Evolutionary conservation across 2,797 vertebrate species (phyloP).

Genomic region (Onychomys arenicola): DNA sequence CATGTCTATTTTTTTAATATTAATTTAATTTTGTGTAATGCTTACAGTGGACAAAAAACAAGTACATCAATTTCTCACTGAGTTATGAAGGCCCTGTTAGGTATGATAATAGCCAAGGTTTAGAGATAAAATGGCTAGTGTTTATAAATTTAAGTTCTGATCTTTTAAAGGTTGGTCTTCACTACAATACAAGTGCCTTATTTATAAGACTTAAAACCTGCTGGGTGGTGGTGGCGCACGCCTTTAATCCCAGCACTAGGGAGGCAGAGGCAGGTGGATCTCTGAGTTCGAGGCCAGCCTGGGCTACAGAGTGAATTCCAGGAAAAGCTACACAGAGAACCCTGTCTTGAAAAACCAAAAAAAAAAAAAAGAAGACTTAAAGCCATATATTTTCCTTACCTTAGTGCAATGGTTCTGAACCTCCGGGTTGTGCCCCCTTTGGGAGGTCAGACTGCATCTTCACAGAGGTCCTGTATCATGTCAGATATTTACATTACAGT

Average conservation of each 20-base stretch:
- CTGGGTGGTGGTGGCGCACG: too few species aligned
- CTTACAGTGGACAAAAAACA: conserved; percentile 16
- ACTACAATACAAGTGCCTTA: conserved; percentile 27
- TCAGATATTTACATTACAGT: neutral
- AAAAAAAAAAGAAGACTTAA: conserved; percentile 5
- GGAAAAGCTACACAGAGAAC: too few species aligned
- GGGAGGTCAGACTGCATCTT: too few species aligned
- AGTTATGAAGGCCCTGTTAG: conserved; percentile 21
- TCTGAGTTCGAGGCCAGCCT: too few species aligned
- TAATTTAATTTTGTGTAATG: conserved; percentile 54
- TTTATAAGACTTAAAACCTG: conserved; percentile 50
- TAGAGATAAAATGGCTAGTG: conserved; percentile 39
- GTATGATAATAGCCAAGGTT: conserved; percentile 19
- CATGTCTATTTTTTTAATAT: conserved; percentile 26
- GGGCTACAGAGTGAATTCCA: too few species aligned
- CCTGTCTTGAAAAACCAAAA: too few species aligned
- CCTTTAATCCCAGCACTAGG: too few species aligned
- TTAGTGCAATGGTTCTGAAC: neutral
- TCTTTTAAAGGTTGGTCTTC: neutral
- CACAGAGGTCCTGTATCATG: neutral
- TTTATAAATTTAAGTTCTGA: conserved; percentile 59
- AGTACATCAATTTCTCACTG: conserved; percentile 42
- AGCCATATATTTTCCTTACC: neutral
- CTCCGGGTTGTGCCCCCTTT: neutral
- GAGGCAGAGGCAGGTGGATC: too few species aligned